Evolutionary conservation across 92 coral and sea anemone species (phyloP).

Genomic region (Paramuricea clavata): DNA sequence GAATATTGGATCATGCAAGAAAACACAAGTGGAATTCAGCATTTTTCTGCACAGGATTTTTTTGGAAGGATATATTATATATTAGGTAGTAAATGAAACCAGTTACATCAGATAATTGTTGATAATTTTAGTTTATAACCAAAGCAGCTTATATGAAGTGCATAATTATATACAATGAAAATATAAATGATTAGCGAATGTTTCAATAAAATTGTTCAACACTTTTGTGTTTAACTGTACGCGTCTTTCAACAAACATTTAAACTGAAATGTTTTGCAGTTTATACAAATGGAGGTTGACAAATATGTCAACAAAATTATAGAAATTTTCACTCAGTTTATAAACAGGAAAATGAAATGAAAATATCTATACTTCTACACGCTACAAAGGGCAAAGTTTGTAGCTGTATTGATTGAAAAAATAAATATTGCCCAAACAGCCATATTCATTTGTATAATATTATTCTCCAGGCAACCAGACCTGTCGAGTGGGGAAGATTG

Average conservation of each 20-base stretch:
- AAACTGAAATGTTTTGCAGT: not conserved
- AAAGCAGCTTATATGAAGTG: not conserved
- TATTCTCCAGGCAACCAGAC: constrained; percentile 57
- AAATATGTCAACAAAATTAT: not conserved
- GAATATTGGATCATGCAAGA: not conserved
- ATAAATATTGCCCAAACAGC: not conserved
- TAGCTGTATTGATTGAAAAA: not conserved
- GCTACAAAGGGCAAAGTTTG: not conserved
- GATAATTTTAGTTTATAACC: not conserved
- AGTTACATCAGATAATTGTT: not conserved
- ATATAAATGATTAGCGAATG: not conserved
- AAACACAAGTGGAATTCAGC: not conserved
- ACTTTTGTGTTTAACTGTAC: not conserved
- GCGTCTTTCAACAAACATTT: not conserved
- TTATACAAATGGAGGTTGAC: not conserved
- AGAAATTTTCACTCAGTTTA: not conserved
- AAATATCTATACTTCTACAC: not conserved
- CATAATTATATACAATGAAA: not conserved
- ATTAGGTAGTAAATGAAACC: not conserved
- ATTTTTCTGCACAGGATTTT: not conserved
- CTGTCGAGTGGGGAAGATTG: constrained; percentile 27
- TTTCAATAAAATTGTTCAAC: not conserved
- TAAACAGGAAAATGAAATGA: not conserved
- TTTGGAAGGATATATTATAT: not conserved
- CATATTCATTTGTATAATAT: constrained; percentile 7